Percentiles rank a stretch among this genome's conserved stretches.
phyloP scores from a whole-genome alignment of 2,797 vertebrate species.

The Hephaestus fuliginosus region DNA sequence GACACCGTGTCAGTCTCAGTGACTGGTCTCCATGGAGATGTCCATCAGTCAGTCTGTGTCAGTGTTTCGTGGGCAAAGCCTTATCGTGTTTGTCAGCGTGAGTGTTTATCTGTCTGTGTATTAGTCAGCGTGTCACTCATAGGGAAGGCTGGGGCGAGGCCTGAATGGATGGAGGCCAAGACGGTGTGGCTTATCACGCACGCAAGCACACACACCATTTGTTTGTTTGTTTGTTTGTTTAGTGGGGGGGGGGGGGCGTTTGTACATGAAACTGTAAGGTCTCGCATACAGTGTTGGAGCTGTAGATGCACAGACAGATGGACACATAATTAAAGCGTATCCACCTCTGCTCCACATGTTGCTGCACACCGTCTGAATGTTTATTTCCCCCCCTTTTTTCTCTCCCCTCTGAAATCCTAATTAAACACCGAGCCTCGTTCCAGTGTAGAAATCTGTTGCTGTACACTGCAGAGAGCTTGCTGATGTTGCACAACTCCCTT shows the following conservation, averaged over 20 bases:
- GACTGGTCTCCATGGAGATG: slow-evolving; percentile 86
- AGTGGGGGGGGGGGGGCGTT: slow-evolving; percentile 2
- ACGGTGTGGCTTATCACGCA: slow-evolving; percentile 51
- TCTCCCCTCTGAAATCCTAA: slow-evolving; percentile 31
- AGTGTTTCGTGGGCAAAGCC: slow-evolving; percentile 73
- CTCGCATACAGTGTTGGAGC: slow-evolving; percentile 3
- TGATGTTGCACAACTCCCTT: slow-evolving; percentile 18
- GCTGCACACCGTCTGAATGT: slow-evolving; percentile 27
- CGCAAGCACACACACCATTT: slow-evolving; percentile 6
- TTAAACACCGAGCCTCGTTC: background rate
- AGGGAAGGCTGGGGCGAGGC: slow-evolving; percentile 55
- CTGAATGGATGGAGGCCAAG: slow-evolving; percentile 53
- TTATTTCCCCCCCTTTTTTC: background rate
- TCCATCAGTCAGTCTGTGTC: slow-evolving; percentile 83
- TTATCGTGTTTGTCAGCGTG: slow-evolving; percentile 83
- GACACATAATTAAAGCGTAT: slow-evolving; percentile 21
- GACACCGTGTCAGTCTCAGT: slow-evolving; percentile 79
- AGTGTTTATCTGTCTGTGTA: slow-evolving; percentile 79
- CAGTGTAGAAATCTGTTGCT: slow-evolving; percentile 8
- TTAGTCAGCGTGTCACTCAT: slow-evolving; percentile 81
- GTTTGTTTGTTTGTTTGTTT: slow-evolving; percentile 50
- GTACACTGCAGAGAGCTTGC: slow-evolving; percentile 13
- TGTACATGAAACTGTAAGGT: slow-evolving; percentile 15
- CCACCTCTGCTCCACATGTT: slow-evolving; percentile 61
- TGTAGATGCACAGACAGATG: slow-evolving; percentile 19